Evolutionary conservation across 2,113 vertebrate genomes (phyloP).

Genomic region (Dendropsophus ebraccatus): DNA sequence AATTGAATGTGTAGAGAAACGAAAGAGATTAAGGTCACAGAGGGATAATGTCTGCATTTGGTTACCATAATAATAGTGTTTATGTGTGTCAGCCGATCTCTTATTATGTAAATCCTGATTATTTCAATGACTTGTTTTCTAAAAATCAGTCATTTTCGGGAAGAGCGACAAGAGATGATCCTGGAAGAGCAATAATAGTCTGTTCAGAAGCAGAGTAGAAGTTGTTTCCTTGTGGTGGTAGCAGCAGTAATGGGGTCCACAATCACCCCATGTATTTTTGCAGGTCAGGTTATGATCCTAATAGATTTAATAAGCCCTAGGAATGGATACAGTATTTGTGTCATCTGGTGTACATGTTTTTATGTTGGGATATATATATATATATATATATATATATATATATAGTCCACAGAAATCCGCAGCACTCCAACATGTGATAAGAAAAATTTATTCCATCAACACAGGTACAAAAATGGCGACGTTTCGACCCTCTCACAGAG

Average conservation of each 20-base stretch:
- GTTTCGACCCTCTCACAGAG: too few species aligned
- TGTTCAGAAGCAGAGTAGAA: background rate
- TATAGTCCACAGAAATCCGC: too few species aligned
- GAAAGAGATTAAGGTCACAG: constrained; percentile 43
- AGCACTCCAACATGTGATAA: too few species aligned
- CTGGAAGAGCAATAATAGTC: background rate
- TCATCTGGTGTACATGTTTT: too few species aligned
- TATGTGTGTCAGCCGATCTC: constrained; percentile 23
- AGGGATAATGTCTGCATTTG: constrained; percentile 42
- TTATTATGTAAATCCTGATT: background rate
- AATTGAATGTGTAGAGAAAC: constrained; percentile 42
- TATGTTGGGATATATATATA: too few species aligned
- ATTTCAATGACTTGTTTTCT: constrained; percentile 2
- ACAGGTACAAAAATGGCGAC: too few species aligned
- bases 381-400: too few species aligned
- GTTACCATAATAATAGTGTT: constrained; percentile 17
- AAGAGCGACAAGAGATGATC: background rate
- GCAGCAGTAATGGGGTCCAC: background rate
- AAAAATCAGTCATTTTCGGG: background rate
- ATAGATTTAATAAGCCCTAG: too few species aligned
- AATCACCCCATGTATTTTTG: background rate
- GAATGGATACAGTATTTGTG: too few species aligned
- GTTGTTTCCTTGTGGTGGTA: background rate
- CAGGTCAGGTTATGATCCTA: too few species aligned
- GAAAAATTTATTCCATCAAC: too few species aligned